phyloP scores from a whole-genome alignment of 2,888 invertebrate genomes.

The Gandaritis pyraliata region DNA sequence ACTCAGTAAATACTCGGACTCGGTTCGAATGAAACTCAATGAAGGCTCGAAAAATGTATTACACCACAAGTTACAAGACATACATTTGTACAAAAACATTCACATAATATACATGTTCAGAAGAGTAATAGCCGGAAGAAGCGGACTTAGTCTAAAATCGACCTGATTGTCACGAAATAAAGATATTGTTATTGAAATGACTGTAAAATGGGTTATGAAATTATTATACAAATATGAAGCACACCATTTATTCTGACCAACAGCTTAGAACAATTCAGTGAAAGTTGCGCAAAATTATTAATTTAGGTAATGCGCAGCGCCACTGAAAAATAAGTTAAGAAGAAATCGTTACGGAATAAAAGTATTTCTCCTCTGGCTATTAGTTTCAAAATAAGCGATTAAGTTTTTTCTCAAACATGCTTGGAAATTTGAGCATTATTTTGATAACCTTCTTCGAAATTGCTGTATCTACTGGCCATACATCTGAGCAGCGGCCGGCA shows the following conservation, averaged over 20 bases:
- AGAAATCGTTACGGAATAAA: background rate
- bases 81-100: constrained; percentile 74
- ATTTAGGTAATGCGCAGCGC: no score
- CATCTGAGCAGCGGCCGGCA: no score
- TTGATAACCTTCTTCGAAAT: no score
- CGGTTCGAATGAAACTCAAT: constrained; percentile 39
- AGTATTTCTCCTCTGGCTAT: background rate
- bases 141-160: constrained; percentile 10
- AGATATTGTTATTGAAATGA: background rate
- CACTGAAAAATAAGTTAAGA: no score
- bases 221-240: no score
- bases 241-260: no score
- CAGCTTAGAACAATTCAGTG: no score
- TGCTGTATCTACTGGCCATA: no score
- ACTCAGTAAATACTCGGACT: no score
- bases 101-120: constrained; percentile 53
- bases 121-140: constrained; percentile 36
- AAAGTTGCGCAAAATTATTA: no score
- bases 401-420: no score
- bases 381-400: background rate
- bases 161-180: constrained; percentile 3
- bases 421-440: no score
- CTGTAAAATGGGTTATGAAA: background rate
- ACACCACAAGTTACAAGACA: constrained; percentile 77
- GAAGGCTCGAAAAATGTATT: constrained; percentile 72